phyloP scores from a whole-genome alignment of 1,140 invertebrate species.

The Pogonognathellus flavescens region DNA sequence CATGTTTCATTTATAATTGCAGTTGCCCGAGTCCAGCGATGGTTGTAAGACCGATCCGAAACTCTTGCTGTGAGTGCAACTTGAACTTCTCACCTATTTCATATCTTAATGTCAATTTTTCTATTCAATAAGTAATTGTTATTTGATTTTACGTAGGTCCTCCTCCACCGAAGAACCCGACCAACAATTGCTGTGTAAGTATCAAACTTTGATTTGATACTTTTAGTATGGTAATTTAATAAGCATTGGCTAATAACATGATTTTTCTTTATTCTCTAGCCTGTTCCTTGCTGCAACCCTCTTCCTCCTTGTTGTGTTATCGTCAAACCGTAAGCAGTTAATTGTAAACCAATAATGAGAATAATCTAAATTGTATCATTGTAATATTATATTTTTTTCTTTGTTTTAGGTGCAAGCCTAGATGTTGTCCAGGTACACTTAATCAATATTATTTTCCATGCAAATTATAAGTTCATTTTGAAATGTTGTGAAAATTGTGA shows the following conservation, averaged over 20 bases:
- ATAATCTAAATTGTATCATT: no score
- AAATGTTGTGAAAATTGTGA: neutral
- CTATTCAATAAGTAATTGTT: no score
- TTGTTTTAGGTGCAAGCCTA: conserved; percentile 2
- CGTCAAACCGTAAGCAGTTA: neutral
- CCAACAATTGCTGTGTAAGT: conserved; percentile 38
- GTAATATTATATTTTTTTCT: no score
- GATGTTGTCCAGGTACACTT: neutral
- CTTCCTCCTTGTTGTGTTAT: conserved; percentile 61
- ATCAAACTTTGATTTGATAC: no score
- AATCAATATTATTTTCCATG: neutral
- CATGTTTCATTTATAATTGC: conserved; percentile 1
- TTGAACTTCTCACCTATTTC: no score
- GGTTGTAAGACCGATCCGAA: conserved; percentile 60
- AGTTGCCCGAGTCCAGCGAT: conserved; percentile 56
- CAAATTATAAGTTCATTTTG: neutral
- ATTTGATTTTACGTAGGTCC: neutral
- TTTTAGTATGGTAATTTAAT: no score
- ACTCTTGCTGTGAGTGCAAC: conserved; percentile 23
- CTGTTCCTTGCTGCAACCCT: conserved; percentile 55
- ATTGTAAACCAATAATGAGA: no score
- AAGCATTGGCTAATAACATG: no score
- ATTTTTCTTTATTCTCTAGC: neutral
- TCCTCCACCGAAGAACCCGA: conserved; percentile 51
- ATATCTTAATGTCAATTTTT: no score